Percentiles rank a stretch among this genome's conserved stretches.
Conservation (phyloP, 1,140 invertebrate species). For the Aphelenchoides besseyi region DNA sequence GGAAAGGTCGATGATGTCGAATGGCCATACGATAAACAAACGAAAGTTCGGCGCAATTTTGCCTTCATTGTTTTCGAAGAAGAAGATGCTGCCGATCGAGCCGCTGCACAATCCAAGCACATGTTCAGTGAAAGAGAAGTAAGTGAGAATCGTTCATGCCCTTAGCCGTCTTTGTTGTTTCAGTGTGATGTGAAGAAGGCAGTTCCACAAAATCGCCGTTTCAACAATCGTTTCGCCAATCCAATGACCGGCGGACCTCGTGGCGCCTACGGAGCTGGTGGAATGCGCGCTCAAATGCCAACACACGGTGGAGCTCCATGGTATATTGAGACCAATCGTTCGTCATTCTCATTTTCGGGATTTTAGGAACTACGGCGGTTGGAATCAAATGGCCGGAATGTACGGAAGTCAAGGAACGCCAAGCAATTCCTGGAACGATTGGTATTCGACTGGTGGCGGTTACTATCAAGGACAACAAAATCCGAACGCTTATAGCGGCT, state of each 20-base stretch:
- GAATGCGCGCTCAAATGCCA: not conserved
- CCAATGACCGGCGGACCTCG: slow-evolving; percentile 26
- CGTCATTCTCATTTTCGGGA: slow-evolving; percentile 6
- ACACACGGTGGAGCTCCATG: slow-evolving; percentile 15
- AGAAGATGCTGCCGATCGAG: slow-evolving; percentile 57
- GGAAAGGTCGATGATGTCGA: slow-evolving; percentile 61
- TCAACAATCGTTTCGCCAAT: slow-evolving; percentile 40
- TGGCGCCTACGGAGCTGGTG: slow-evolving; percentile 18
- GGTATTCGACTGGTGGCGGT: slow-evolving; percentile 10
- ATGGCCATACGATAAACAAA: slow-evolving; percentile 61
- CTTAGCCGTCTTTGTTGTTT: slow-evolving; percentile 9
- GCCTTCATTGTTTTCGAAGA: slow-evolving; percentile 63
- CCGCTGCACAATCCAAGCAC: slow-evolving; percentile 53
- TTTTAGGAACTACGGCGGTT: slow-evolving; percentile 23
- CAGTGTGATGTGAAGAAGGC: slow-evolving; percentile 63
- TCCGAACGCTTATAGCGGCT: slow-evolving; percentile 9
- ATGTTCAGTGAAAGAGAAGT: slow-evolving; percentile 51
- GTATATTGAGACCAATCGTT: not conserved
- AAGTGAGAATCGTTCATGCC: slow-evolving; percentile 21
- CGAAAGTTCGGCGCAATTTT: slow-evolving; percentile 59
- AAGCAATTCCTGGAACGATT: slow-evolving; percentile 18
- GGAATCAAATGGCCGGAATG: slow-evolving; percentile 25
- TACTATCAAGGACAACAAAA: slow-evolving; percentile 24
- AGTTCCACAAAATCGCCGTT: slow-evolving; percentile 57
- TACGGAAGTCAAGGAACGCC: slow-evolving; percentile 20